Conservation (phyloP, 1,140 invertebrate genomes). For the Cherax quadricarinatus region DNA sequence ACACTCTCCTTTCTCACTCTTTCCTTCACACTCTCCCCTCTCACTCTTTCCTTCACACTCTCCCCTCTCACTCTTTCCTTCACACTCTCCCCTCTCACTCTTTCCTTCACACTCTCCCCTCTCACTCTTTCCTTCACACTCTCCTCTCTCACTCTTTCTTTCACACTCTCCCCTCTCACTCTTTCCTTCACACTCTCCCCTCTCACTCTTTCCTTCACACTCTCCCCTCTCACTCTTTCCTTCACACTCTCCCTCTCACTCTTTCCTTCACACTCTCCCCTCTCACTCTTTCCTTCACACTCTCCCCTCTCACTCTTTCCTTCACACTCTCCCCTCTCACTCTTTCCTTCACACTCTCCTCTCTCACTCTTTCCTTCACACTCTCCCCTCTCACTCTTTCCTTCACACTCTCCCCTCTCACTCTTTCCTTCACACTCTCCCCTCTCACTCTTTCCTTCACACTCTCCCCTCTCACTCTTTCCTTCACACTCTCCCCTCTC, state of each 20-base stretch:
- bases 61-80: not conserved
- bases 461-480: no score
- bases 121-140: conserved; percentile 1
- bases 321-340: not conserved
- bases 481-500: no score
- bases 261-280: conserved; percentile 1
- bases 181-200: no score
- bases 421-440: no score
- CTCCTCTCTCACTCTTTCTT: no score
- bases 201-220: no score
- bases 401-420: no score
- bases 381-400: no score
- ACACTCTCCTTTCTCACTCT: not conserved
- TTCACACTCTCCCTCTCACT: conserved; percentile 9
- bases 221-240: not conserved
- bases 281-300: conserved; percentile 21
- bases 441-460: no score
- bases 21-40: not conserved
- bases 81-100: conserved; percentile 26
- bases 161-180: no score
- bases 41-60: conserved; percentile 2
- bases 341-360: not conserved
- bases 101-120: not conserved
- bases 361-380: no score
- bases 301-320: conserved; percentile 2